Evolutionary conservation across 2,888 invertebrate genomes (phyloP).

Genomic region (Hymenopus coronatus): DNA sequence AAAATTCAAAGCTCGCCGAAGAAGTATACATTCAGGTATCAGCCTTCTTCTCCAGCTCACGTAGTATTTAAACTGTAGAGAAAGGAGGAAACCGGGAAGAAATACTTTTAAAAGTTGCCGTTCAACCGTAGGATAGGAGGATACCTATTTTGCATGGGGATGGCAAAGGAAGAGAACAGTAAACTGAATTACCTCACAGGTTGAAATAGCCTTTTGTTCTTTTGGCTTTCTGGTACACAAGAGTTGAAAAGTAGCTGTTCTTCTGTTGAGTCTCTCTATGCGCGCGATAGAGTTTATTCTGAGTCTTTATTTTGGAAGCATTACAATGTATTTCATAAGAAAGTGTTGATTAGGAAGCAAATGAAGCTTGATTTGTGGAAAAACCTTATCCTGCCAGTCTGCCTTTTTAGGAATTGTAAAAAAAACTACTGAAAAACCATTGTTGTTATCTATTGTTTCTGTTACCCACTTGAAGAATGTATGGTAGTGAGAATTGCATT

Average conservation of each 20-base stretch:
- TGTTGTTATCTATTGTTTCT: too few relatives aligned
- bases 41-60: background rate
- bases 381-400: too few relatives aligned
- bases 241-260: background rate
- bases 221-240: background rate
- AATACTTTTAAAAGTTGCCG: background rate
- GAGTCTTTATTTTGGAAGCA: too few relatives aligned
- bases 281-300: background rate
- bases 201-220: background rate
- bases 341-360: too few relatives aligned
- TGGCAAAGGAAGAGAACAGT: background rate
- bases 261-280: background rate
- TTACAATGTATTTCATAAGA: too few relatives aligned
- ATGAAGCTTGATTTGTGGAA: too few relatives aligned
- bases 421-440: too few relatives aligned
- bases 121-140: background rate
- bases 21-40: background rate
- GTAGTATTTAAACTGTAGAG: slow-evolving; percentile 7
- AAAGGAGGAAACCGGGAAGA: background rate
- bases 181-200: background rate
- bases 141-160: background rate
- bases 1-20: slow-evolving; percentile 5
- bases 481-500: too few relatives aligned
- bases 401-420: too few relatives aligned
- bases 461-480: too few relatives aligned